Conservation (phyloP, 1,140 invertebrate species). For the Procambarus virginalis region DNA sequence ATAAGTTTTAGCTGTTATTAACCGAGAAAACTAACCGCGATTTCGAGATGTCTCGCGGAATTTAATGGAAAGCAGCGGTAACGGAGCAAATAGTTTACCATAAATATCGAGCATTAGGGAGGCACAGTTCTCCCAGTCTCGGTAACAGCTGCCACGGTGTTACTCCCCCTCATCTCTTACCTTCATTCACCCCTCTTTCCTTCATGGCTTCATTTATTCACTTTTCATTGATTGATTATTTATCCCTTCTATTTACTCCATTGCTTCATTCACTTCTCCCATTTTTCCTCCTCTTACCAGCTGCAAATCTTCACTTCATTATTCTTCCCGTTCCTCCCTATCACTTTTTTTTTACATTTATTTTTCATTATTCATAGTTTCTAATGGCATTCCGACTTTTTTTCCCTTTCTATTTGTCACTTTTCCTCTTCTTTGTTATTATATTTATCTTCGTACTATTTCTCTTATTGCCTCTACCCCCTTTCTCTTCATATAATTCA, state of each 20-base stretch:
- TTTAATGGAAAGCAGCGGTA: neutral
- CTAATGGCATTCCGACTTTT: no score
- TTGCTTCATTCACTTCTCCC: neutral
- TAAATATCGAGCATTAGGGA: neutral
- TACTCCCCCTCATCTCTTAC: neutral
- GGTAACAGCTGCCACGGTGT: neutral
- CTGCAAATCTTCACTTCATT: neutral
- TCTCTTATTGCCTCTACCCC: no score
- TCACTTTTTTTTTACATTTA: no score
- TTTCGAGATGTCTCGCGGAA: neutral
- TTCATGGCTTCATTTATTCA: neutral
- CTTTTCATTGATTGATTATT: neutral
- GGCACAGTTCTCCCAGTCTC: neutral
- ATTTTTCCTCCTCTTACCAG: neutral
- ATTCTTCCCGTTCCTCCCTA: neutral
- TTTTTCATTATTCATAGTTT: no score
- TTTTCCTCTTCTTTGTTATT: no score
- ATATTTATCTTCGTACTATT: no score
- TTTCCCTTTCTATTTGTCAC: no score
- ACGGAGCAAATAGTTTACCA: neutral
- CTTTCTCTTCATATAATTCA: neutral
- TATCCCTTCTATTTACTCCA: neutral
- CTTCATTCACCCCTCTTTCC: neutral
- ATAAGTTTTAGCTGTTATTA: no score
- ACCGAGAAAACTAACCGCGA: no score